These are phyloP conservation scores for Rhinoderma darwinii DNA, from an alignment of 2,113 vertebrate species.

Conservation along the genomic window DNA sequence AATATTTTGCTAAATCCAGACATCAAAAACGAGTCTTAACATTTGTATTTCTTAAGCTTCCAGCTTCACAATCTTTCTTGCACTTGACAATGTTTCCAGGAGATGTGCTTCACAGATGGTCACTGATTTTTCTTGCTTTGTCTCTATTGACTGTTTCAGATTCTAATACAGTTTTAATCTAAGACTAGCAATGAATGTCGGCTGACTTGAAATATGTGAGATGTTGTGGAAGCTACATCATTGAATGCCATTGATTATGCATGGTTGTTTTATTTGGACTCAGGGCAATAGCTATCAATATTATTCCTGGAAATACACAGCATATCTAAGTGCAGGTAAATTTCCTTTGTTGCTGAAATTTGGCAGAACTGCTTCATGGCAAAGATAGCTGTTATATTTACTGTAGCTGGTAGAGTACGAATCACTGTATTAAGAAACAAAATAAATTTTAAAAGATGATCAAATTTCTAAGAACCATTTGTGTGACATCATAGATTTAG, in stretches of 20 bases:
- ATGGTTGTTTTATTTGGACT: conserved; percentile 42
- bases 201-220: conserved; percentile 21
- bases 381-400: not conserved
- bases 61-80: conserved; percentile 29
- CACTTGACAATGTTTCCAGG: conserved; percentile 36
- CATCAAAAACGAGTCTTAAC: not conserved
- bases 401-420: not conserved
- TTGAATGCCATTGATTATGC: conserved; percentile 34
- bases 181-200: conserved; percentile 39
- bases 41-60: conserved; percentile 23
- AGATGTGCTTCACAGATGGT: conserved; percentile 13
- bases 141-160: conserved; percentile 22
- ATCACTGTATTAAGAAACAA: not conserved
- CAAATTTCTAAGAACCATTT: not conserved
- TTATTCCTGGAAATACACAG: conserved; percentile 10
- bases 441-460: not conserved
- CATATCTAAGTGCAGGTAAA: not conserved
- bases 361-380: not conserved
- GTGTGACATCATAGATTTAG: not conserved
- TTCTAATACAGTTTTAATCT: conserved; percentile 38
- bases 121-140: conserved; percentile 38
- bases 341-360: not conserved
- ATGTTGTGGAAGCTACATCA: conserved; percentile 37
- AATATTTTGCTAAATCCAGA: conserved; percentile 28
- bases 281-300: conserved; percentile 28